A percentile compares a stretch with the other conserved stretches of the same genome.
phyloP scores from a whole-genome alignment of 2,888 invertebrate genomes.

The Patella ulyssiponensis region DNA sequence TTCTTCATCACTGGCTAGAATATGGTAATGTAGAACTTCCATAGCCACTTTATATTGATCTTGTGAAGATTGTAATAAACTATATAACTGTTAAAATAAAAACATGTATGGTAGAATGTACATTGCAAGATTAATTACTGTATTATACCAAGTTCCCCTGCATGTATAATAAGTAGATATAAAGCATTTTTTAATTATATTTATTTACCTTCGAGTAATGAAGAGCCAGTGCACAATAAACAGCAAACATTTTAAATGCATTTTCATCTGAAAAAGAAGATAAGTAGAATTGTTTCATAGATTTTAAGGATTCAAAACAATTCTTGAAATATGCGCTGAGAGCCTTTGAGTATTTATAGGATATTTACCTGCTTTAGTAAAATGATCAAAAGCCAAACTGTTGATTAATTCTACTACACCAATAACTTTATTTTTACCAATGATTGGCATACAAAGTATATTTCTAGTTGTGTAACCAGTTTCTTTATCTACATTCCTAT shows the following conservation, averaged over 20 bases:
- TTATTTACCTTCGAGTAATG: constrained; percentile 52
- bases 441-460: constrained; percentile 64
- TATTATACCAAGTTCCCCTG: too few relatives aligned
- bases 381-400: constrained; percentile 47
- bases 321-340: too few relatives aligned
- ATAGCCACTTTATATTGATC: constrained; percentile 54
- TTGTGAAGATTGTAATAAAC: constrained; percentile 43
- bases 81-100: constrained; percentile 34
- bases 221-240: constrained; percentile 61
- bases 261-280: constrained; percentile 44
- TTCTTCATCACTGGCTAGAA: constrained; percentile 46
- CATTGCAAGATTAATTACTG: not conserved
- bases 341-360: too few relatives aligned
- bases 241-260: constrained; percentile 58
- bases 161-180: too few relatives aligned
- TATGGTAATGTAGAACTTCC: constrained; percentile 57
- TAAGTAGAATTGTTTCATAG: not conserved
- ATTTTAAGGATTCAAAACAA: not conserved
- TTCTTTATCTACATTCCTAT: constrained; percentile 51
- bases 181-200: too few relatives aligned
- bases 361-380: constrained; percentile 45
- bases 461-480: constrained; percentile 57
- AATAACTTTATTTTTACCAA: constrained; percentile 47
- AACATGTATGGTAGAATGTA: not conserved
- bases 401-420: constrained; percentile 64